Conservation (phyloP, 1,140 invertebrate genomes). For the Tetramorium alpestre region DNA sequence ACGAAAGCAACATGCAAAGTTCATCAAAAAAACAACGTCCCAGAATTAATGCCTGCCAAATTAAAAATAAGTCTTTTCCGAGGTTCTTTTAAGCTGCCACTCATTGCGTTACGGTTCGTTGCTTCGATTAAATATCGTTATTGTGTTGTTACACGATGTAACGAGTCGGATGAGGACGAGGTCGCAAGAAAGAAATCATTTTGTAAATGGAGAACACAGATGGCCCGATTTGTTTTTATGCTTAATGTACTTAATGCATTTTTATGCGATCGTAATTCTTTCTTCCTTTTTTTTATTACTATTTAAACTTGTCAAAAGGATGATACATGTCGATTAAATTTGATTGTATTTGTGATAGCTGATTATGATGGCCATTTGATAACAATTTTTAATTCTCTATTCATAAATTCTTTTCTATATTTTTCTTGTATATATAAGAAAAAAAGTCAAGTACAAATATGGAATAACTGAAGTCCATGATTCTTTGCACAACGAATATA, state of each 20-base stretch:
- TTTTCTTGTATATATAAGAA: not conserved
- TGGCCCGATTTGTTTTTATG: not conserved
- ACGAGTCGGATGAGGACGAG: not conserved
- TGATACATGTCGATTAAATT: not conserved
- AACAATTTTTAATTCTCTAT: not conserved
- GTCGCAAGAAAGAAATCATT: conserved; percentile 6
- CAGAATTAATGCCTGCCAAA: not conserved
- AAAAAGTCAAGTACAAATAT: not conserved
- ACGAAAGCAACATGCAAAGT: conserved; percentile 48
- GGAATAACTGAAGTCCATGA: not conserved
- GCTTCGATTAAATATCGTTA: conserved; percentile 69
- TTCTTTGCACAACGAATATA: not conserved
- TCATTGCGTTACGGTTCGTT: conserved; percentile 50
- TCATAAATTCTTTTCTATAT: not conserved
- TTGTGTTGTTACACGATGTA: conserved; percentile 23
- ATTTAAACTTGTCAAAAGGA: not conserved
- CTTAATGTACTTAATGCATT: not conserved
- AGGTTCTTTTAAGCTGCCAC: not conserved
- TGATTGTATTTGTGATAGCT: not conserved
- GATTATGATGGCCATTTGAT: not conserved
- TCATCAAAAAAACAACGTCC: conserved; percentile 53
- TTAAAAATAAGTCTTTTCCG: conserved; percentile 33
- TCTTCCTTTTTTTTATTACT: not conserved
- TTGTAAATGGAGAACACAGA: conserved; percentile 60
- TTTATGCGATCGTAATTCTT: not conserved